Evolutionary conservation across 2,113 vertebrate genomes (phyloP).

Genomic region (Pangasianodon gigas): DNA sequence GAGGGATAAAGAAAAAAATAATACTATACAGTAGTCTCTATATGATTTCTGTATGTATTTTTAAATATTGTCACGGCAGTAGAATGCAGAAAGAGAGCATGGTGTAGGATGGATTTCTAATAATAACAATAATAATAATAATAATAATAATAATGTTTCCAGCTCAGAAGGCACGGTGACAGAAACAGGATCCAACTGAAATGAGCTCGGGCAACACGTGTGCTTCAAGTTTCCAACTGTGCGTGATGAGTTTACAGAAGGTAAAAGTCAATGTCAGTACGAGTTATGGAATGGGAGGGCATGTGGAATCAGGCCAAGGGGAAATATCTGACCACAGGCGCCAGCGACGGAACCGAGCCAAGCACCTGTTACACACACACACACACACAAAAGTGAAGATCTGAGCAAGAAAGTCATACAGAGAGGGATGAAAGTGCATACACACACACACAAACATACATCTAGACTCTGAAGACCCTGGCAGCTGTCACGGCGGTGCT

Average conservation of each 20-base stretch:
- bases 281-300: constrained; percentile 39
- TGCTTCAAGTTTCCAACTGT: neutral
- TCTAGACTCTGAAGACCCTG: constrained; percentile 24
- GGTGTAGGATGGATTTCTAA: no score
- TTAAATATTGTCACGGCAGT: no score
- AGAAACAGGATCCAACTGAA: neutral
- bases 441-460: neutral
- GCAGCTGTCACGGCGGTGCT: constrained; percentile 68
- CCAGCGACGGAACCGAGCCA: constrained; percentile 63
- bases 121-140: no score
- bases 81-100: no score
- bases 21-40: no score
- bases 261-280: constrained; percentile 54
- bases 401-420: constrained; percentile 20
- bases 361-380: constrained; percentile 68
- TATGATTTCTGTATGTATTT: no score
- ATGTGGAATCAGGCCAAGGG: constrained; percentile 65
- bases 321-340: constrained; percentile 67
- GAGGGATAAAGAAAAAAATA: no score
- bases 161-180: neutral
- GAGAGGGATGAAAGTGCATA: constrained; percentile 19
- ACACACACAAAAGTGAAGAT: constrained; percentile 23
- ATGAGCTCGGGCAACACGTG: neutral
- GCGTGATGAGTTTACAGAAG: constrained; percentile 48
- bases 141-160: neutral